A percentile compares a stretch with the other conserved stretches of the same genome.
Conservation (phyloP, 1,140 invertebrate genomes). For the Artemia franciscana region DNA sequence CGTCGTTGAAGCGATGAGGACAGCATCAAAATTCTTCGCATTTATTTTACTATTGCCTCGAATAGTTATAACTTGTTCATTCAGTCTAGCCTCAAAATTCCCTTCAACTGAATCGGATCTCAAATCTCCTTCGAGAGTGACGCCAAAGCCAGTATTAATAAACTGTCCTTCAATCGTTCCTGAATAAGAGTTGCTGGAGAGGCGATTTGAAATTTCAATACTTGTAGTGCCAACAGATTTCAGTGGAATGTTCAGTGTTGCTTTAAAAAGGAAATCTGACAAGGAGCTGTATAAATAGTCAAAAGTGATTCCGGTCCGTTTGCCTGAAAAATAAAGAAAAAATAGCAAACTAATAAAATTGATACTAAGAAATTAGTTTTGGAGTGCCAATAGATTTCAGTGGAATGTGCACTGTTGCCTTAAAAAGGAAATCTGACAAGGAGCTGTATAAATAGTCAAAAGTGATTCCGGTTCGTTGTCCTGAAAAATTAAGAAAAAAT, state of each 20-base stretch:
- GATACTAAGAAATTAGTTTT: no score
- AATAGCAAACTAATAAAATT: no score
- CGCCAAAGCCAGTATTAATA: conserved; percentile 6
- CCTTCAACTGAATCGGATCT: not conserved
- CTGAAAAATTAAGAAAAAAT: not conserved
- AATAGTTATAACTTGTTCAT: conserved; percentile 6
- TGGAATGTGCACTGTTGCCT: conserved; percentile 11
- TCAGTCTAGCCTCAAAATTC: conserved; percentile 11
- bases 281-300: conserved; percentile 14
- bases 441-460: conserved; percentile 14
- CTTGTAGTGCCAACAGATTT: conserved; percentile 6
- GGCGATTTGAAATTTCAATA: conserved; percentile 7
- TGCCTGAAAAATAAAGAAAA: not conserved
- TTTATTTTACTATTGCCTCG: conserved; percentile 9
- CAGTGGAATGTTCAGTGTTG: conserved; percentile 10
- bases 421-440: conserved; percentile 12
- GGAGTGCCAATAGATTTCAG: conserved; percentile 7
- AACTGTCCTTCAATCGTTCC: conserved; percentile 12
- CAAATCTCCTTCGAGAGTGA: conserved; percentile 11
- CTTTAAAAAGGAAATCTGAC: conserved; percentile 12
- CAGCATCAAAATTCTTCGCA: conserved; percentile 11
- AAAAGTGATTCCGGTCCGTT: conserved; percentile 11
- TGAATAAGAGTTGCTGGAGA: conserved; percentile 9
- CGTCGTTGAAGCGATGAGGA: conserved; percentile 13
- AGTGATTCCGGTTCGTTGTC: conserved; percentile 10